These are phyloP conservation scores for Acanthoscelides obtectus DNA, from an alignment of 2,888 invertebrate genomes.

Conservation along the genomic window DNA sequence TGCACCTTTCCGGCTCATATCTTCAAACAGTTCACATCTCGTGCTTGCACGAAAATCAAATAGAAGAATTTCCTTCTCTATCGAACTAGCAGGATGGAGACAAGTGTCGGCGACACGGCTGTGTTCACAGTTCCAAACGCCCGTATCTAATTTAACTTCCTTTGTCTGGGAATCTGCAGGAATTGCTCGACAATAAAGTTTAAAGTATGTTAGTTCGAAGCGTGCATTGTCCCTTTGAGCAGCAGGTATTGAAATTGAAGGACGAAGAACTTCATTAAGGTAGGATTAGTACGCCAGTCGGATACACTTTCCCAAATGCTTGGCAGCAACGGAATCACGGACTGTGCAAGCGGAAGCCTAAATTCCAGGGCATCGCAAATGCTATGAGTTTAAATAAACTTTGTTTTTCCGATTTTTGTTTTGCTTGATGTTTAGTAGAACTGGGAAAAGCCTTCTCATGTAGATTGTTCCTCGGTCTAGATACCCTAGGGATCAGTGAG, in stretches of 20 bases:
- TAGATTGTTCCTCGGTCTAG: too few species aligned
- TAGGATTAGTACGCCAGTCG: too few species aligned
- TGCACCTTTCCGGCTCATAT: not conserved
- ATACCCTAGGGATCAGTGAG: too few species aligned
- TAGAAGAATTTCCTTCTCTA: not conserved
- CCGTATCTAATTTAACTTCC: not conserved
- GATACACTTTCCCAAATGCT: too few species aligned
- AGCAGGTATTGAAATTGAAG: not conserved
- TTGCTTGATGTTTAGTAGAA: too few species aligned
- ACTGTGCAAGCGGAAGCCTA: too few species aligned
- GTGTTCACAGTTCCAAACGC: not conserved
- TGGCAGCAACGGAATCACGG: too few species aligned
- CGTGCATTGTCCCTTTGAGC: not conserved
- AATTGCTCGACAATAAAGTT: not conserved
- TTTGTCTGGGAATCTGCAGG: not conserved
- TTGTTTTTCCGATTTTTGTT: too few species aligned
- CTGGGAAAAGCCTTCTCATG: too few species aligned
- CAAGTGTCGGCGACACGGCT: not conserved
- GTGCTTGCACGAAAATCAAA: not conserved
- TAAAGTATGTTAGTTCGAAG: not conserved
- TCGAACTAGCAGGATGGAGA: not conserved
- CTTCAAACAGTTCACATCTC: not conserved
- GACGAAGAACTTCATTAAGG: not conserved
- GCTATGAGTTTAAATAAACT: too few species aligned
- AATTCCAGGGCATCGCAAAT: too few species aligned